Evolutionary conservation across 37 sponge, comb jelly and placozoan genomes (phyloP), one percentile per base, ranked within the genome.

Genomic region (Aphrocallistes beatrix): DNA sequence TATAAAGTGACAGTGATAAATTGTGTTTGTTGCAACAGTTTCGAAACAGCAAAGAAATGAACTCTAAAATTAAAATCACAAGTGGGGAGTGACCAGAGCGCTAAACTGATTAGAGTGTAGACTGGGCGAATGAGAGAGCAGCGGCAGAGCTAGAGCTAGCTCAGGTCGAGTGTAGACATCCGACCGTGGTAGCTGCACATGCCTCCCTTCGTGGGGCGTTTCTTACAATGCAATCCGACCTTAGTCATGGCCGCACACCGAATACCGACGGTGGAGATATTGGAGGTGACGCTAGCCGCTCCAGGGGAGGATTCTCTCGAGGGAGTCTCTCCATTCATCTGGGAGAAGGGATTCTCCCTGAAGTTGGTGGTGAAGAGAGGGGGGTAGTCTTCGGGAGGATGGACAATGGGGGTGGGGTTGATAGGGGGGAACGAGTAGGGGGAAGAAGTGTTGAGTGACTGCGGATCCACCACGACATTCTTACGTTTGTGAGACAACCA

Each of bases 361-460:
- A 60, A 60, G 75, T 60, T 60, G 25, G 75, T 60, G 34, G 75
- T 60, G 75, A 60, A 60, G n/a, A n/a, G n/a, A 32, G 75, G 75
- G n/a, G 75, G 17, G 34, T 19, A 60, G 28, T 60, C 75, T 30
- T 32, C 3, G 8, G 17, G 10, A 30, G 8, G 32, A 13, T 60
- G 10, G n/a, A 13, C 17, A 19, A 60, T 30, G 75, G 75, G 75
- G 17, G 13, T 13, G 17, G 13, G 49, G 13, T 47, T 47, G 17
- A 17, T 47, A 47, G n/a, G n/a, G n/a, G n/a, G n/a, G n/a, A 47
- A 13, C 75, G 75, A 60, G 75, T 60, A 60, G 45, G 10, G 10
- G n/a, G n/a, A n/a, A n/a, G n/a, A n/a, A 42, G 45, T 6, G 17
- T 60, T 19, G 3, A 32, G 25, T 6, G 75, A 30, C 34, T 30